Conservation (phyloP, 2,113 vertebrate genomes). For the Phalacrocorax aristotelis region DNA sequence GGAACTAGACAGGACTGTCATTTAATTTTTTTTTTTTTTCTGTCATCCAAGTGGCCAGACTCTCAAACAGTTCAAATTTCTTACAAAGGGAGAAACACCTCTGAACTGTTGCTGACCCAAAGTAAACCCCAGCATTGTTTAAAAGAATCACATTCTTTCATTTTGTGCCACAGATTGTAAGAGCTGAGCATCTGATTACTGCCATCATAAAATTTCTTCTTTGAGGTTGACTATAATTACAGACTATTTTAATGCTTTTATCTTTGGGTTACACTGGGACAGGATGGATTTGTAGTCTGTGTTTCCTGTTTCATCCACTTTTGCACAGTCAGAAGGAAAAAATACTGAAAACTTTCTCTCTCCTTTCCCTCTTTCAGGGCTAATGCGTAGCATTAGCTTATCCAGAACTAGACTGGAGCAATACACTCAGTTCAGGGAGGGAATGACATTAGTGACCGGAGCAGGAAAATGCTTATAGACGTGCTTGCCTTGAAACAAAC, state of each 20-base stretch:
- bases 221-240: slow-evolving; percentile 29
- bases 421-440: neutral
- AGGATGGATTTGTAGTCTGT: neutral
- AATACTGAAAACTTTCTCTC: neutral
- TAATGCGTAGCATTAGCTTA: neutral
- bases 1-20: neutral
- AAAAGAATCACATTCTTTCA: slow-evolving; percentile 4
- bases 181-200: slow-evolving; percentile 20
- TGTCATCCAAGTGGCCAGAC: neutral
- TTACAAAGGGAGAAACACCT: neutral
- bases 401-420: neutral
- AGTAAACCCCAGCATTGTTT: neutral
- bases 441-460: neutral
- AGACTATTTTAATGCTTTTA: neutral
- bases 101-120: neutral
- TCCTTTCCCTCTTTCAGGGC: neutral
- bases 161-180: neutral
- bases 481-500: neutral
- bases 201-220: neutral
- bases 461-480: neutral
- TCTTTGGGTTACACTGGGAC: neutral
- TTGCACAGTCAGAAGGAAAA: neutral
- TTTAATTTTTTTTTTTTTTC: neutral
- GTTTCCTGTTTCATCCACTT: neutral
- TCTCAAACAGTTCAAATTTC: neutral